Conservation (phyloP, 2,797 vertebrate species). For the Halcyon chelicuti region DNA sequence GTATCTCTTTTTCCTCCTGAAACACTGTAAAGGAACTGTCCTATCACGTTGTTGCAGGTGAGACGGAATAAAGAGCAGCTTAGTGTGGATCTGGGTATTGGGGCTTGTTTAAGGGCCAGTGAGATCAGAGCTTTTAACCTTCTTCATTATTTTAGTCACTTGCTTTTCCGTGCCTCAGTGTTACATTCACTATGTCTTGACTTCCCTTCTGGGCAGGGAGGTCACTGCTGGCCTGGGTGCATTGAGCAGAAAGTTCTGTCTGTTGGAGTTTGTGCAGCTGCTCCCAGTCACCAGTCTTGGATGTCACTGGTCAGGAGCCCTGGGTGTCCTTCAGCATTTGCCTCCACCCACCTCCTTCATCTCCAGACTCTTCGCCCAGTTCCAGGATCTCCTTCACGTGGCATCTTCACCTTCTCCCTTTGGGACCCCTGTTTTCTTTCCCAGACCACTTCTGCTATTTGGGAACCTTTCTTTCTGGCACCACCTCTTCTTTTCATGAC, state of each 20-base stretch:
- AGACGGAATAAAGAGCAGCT: not conserved
- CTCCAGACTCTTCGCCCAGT: not conserved
- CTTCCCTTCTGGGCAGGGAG: not conserved
- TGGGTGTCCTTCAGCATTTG: not conserved
- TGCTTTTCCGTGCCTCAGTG: accelerated
- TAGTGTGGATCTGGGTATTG: not conserved
- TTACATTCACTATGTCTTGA: not conserved
- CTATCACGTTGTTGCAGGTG: not conserved
- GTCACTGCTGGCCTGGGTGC: not conserved
- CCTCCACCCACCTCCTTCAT: not conserved
- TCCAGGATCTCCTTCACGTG: not conserved
- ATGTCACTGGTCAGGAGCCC: not conserved
- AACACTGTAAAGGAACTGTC: not conserved
- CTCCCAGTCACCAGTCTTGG: not conserved
- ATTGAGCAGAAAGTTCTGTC: accelerated
- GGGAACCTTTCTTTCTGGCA: not conserved
- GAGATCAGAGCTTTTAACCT: not conserved
- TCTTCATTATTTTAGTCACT: not conserved
- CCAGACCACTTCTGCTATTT: not conserved
- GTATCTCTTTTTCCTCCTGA: not conserved
- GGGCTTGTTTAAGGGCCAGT: not conserved
- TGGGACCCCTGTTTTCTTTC: not conserved
- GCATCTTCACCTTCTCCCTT: not conserved
- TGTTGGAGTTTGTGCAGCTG: not conserved
- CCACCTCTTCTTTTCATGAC: not conserved